Evolutionary conservation across 2,113 vertebrate species (phyloP), one percentile per base, ranked within the genome.

Genomic region (Phasianus colchicus): DNA sequence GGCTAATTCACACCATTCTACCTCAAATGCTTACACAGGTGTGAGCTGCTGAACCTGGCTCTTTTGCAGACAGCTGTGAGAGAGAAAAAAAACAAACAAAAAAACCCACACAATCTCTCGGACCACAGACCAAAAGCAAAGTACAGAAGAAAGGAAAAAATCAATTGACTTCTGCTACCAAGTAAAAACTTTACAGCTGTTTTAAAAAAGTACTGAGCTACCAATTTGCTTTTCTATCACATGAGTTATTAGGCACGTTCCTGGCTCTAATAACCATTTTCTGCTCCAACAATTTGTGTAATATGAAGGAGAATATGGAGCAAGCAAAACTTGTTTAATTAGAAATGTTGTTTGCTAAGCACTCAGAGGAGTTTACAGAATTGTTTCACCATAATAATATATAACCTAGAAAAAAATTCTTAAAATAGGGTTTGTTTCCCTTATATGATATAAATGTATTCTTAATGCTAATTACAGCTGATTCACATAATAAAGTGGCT

Each of bases 121-220:
- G 58, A 69, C 91, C 92, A 38, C 87, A 86, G 54, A 89, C 73
- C 83, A 79, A 94, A 92, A 91, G 95, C 70, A 79, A 91, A 92
- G 57, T 17, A n/a, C 63, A 73, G 89, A 96, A 96, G 91, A 93
- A 93, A 93, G 90, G 96, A 94, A 95, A 92, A 94, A 92, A 91
- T 90, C 94, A 96, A 95, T 91, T 94, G 93, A 97, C 93, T 96
- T 95, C 89, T 95, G 95, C 94, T 95, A 95, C 96, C 95, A 74
- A 95, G 96, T 95, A 96, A 96, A 95, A 96, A 92, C 63, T 95
- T 97, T 96, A 97, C 91, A 91, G 86, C 94, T 94, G 88, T 93
- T 97, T 97, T 91, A 91, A 95, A 95, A 93, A 95, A 77, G 93
- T 94, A 90, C 75, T 83, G 91, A 93, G 79, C 94, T 93, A 97